A percentile compares a stretch with the other conserved stretches of the same genome.
Evolutionary conservation across 35 echinoderm and acorn worm genomes (phyloP).

Genomic region (Strongylocentrotus purpuratus): DNA sequence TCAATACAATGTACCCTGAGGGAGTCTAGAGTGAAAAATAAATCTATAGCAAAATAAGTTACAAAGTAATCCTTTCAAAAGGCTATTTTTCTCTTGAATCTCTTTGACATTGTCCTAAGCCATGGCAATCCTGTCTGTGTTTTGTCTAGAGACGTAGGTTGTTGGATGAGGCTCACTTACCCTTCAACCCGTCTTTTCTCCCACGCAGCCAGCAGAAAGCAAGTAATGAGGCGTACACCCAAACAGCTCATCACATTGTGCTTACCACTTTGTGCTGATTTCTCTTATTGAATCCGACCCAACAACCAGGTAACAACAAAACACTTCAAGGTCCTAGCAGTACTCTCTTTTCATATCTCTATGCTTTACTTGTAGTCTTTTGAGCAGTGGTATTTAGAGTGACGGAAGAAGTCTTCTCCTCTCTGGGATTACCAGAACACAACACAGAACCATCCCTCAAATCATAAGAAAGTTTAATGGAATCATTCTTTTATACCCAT

Average conservation of each 20-base stretch:
- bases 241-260: not conserved
- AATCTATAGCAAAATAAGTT: not conserved
- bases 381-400: not conserved
- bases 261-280: not conserved
- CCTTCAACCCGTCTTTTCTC: not conserved
- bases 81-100: not conserved
- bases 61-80: not conserved
- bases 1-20: not conserved
- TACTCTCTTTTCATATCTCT: not conserved
- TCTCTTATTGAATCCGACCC: not conserved
- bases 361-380: not conserved
- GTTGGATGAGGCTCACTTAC: not conserved
- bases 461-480: too few species aligned
- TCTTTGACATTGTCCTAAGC: not conserved
- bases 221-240: not conserved
- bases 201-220: not conserved
- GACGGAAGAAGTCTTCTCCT: too few species aligned
- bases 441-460: too few species aligned
- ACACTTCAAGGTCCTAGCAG: not conserved
- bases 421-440: too few species aligned
- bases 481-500: not conserved
- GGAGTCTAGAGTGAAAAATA: not conserved
- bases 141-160: not conserved
- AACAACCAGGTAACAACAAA: not conserved
- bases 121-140: slow-evolving; percentile 11